Evolutionary conservation across 1,140 invertebrate genomes (phyloP), one percentile per base, ranked within the genome.

Genomic region (Musca domestica): DNA sequence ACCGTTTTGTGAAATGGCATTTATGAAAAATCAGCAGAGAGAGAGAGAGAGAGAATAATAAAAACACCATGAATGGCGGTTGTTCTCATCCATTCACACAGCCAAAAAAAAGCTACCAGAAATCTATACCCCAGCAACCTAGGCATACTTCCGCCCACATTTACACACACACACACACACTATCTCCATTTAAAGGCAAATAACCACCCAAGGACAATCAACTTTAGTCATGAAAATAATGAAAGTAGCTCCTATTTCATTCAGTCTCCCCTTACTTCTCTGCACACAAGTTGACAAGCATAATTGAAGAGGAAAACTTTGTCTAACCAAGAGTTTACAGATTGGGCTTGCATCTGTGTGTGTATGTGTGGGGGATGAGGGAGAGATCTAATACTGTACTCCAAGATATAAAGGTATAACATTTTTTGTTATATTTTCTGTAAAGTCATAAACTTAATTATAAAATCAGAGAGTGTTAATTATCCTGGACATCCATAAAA

Each of bases 391-490:
- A 46, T 46, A 15, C n/a, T n/a, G n/a, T n/a, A n/a, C n/a, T n/a
- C n/a, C n/a, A n/a, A n/a, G n/a, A n/a, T n/a, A n/a, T n/a, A n/a
- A n/a, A n/a, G n/a, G n/a, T n/a, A n/a, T n/a, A n/a, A n/a, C n/a
- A n/a, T n/a, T n/a, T n/a, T n/a, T n/a, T n/a, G n/a, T n/a, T n/a
- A n/a, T n/a, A n/a, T n/a, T n/a, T n/a, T n/a, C n/a, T n/a, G n/a
- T n/a, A n/a, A n/a, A n/a, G n/a, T 54, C 51, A 54, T 54, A 22
- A 54, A 54, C 51, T 54, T 54, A 25, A 54, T 54, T 54, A 25
- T 54, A 54, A 54, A 54, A 54, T 54, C 51, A 54, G 51, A 54
- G 51, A 54, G 51, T 54, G 51, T 54, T 54, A 54, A 54, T 54
- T 54, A 54, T 23, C 51, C 20, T 6, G 22, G 17, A 20, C 51